Conservation (phyloP, 1,140 invertebrate species). For the Drosophila gunungcola region DNA sequence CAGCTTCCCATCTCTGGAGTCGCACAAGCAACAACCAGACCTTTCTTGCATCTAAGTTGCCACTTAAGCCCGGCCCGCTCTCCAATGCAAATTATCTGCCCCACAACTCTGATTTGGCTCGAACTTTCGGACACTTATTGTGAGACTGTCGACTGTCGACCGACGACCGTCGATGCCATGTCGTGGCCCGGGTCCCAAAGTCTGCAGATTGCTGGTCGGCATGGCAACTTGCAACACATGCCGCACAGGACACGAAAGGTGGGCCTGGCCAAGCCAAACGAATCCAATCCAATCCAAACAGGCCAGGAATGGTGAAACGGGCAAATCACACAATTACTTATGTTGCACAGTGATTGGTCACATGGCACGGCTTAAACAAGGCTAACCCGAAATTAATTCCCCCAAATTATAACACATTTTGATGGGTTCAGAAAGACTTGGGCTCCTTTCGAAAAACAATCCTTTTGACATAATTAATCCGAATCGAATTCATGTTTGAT, state of each 20-base stretch:
- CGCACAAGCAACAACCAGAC: constrained; percentile 28
- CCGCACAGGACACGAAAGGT: constrained; percentile 50
- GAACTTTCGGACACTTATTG: constrained; percentile 71
- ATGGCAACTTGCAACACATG: constrained; percentile 55
- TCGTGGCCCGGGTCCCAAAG: constrained; percentile 32
- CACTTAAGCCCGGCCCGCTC: constrained; percentile 69
- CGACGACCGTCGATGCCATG: constrained; percentile 35
- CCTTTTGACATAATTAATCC: constrained; percentile 1
- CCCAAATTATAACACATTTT: constrained; percentile 32
- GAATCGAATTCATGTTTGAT: background rate
- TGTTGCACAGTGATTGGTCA: constrained; percentile 23
- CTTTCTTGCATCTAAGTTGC: constrained; percentile 41
- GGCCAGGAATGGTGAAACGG: constrained; percentile 25
- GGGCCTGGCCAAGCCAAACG: constrained; percentile 3
- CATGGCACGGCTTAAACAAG: constrained; percentile 19
- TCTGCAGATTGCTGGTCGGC: constrained; percentile 57
- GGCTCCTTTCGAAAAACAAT: constrained; percentile 5
- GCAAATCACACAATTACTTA: constrained; percentile 43
- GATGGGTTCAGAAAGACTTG: background rate
- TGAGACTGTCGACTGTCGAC: constrained; percentile 11
- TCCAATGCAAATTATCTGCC: constrained; percentile 76
- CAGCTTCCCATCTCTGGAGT: constrained; percentile 2
- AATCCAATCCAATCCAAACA: constrained; percentile 10
- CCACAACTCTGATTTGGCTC: constrained; percentile 69
- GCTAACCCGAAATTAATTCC: constrained; percentile 26